These are phyloP conservation scores for Danio tinwini DNA, from an alignment of 2,797 vertebrate genomes.

Conservation along the genomic window DNA sequence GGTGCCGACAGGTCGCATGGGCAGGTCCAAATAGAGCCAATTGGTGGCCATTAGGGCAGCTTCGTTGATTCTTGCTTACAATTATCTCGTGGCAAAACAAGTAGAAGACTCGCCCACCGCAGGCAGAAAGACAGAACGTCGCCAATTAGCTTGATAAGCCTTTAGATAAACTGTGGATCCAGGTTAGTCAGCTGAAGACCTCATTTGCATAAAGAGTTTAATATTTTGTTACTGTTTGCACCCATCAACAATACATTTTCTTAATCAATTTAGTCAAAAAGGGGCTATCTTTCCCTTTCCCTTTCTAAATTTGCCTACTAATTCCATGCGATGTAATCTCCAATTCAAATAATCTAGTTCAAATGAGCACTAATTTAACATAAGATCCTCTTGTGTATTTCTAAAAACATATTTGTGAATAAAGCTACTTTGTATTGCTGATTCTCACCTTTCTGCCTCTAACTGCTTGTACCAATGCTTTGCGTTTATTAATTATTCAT, in stretches of 20 bases:
- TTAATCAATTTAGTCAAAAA: not conserved
- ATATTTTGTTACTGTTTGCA: not conserved
- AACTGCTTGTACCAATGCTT: slow-evolving; percentile 55
- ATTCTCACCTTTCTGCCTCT: slow-evolving; percentile 42
- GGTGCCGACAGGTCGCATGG: slow-evolving; percentile 70
- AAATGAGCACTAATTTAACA: not conserved
- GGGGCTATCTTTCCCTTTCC: not conserved
- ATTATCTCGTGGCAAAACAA: slow-evolving; percentile 59
- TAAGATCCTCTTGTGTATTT: not conserved
- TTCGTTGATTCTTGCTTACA: slow-evolving; percentile 59
- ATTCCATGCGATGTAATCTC: not conserved
- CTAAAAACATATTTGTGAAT: not conserved
- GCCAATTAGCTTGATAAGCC: slow-evolving; percentile 58
- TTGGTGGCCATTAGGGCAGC: slow-evolving; percentile 63
- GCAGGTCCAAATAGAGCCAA: slow-evolving; percentile 67
- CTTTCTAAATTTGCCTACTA: not conserved
- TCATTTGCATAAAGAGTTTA: not conserved
- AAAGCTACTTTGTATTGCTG: not conserved
- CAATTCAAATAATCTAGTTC: not conserved
- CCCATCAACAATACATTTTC: not conserved
- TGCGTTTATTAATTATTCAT: slow-evolving; percentile 58
- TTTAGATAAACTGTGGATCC: slow-evolving; percentile 51
- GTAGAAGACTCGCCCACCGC: slow-evolving; percentile 41
- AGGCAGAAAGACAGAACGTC: slow-evolving; percentile 60
- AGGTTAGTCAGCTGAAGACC: slow-evolving; percentile 24